Evolutionary conservation across 2,113 vertebrate species (phyloP), one percentile per base, ranked within the genome.

Genomic region (Pterophyllum scalare): DNA sequence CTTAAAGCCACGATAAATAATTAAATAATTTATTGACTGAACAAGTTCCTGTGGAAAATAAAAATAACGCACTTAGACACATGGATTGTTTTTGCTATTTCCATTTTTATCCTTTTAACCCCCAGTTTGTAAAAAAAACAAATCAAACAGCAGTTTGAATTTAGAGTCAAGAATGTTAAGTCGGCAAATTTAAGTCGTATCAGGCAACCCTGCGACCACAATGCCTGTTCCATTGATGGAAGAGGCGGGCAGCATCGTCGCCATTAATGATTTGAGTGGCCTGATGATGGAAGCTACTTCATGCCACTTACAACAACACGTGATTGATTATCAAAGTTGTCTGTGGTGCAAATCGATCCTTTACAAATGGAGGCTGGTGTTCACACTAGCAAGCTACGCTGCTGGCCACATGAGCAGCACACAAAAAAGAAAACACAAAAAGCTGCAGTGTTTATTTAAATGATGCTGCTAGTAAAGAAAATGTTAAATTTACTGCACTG

Each of bases 291-390:
- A 33, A 67, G 65, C 77, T 6, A 54, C 64, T 72, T 79, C 46
- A 70, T 74, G 35, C 57, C 70, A 40, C 26, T 83, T 79, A 74
- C 10, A 70, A 52, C 24, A 46, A 33, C 76, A 78, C 57, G 83
- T 60, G 76, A 77, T 89, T 79, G 86, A 93, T 90, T 57, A 10
- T 46, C 60, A 31, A 87, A 76, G 61, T 26, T 59, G 81, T 78
- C 60, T 57, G 28, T 15, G 60, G 75, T 12, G 24, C 40, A 72
- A 72, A 89, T 91, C 77, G 67, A 87, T 89, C 12, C 3, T 82
- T 15, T 79, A 46, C 78, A 80, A 82, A 86, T 61, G 72, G 46
- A 65, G 74, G 35, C 81, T 59, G 65, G 56, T 28, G 61, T 43
- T 79, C 76, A 74, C 60, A 62, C 74, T 20, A 22, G 11, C 19